Evolutionary conservation across 1,140 invertebrate species (phyloP).

Genomic region (Wasmannia auropunctata): DNA sequence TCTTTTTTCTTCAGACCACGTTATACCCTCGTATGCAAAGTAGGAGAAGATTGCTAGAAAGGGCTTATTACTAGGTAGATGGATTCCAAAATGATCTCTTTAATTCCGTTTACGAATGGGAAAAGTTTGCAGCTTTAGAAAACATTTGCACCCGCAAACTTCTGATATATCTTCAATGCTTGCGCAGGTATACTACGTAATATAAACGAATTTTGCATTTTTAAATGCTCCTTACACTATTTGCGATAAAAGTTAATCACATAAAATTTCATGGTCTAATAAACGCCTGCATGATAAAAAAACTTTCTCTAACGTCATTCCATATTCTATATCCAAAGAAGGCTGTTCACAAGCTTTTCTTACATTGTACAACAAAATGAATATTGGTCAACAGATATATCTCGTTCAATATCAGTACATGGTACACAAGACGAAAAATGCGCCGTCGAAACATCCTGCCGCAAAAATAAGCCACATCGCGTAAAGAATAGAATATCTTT

Average conservation of each 20-base stretch:
- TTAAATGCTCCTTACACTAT: neutral
- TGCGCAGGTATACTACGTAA: neutral
- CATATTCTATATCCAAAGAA: neutral
- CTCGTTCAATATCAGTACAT: neutral
- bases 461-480: conserved; percentile 9
- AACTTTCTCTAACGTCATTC: neutral
- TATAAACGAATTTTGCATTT: neutral
- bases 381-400: neutral
- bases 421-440: neutral
- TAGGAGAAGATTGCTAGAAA: conserved; percentile 47
- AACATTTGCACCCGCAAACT: conserved; percentile 25
- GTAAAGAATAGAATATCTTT: neutral
- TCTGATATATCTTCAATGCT: neutral
- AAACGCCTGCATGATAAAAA: neutral
- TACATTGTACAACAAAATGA: neutral
- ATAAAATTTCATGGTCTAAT: neutral
- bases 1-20: neutral
- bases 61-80: conserved; percentile 42
- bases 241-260: neutral
- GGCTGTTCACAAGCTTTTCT: neutral
- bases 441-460: neutral
- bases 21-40: conserved; percentile 56
- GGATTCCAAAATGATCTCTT: conserved; percentile 63
- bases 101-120: conserved; percentile 53
- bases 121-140: conserved; percentile 37